These are phyloP conservation scores for Deilephila elpenor DNA, from an alignment of 2,888 invertebrate genomes.

Conservation along the genomic window DNA sequence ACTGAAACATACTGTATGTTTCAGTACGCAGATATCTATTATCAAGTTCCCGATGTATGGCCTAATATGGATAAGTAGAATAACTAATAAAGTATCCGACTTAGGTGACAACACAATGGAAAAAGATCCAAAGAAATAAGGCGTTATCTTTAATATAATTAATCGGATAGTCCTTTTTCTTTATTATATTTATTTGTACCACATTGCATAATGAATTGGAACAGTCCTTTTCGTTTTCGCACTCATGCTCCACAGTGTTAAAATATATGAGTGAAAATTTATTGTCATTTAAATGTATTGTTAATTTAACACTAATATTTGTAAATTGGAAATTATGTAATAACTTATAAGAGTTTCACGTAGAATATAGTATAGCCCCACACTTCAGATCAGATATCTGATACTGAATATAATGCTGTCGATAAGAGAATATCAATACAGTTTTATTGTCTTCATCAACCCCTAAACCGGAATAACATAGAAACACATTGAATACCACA, in stretches of 20 bases:
- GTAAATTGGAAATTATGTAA: neutral
- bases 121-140: no score
- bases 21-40: no score
- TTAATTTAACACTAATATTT: neutral
- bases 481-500: neutral
- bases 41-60: no score
- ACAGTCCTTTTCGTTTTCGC: neutral
- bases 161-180: no score
- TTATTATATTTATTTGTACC: no score
- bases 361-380: no score
- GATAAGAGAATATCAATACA: neutral
- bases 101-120: no score
- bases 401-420: neutral
- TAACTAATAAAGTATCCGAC: no score
- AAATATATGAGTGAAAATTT: neutral
- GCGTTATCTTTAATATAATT: no score
- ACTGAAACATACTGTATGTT: neutral
- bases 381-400: no score
- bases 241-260: neutral
- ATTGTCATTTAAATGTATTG: neutral
- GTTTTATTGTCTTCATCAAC: slow-evolving; percentile 3
- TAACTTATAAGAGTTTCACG: no score
- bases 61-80: no score
- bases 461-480: neutral
- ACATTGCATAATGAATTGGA: neutral